phyloP scores from a whole-genome alignment of 2,888 invertebrate genomes.

The Heliothis peltigera region DNA sequence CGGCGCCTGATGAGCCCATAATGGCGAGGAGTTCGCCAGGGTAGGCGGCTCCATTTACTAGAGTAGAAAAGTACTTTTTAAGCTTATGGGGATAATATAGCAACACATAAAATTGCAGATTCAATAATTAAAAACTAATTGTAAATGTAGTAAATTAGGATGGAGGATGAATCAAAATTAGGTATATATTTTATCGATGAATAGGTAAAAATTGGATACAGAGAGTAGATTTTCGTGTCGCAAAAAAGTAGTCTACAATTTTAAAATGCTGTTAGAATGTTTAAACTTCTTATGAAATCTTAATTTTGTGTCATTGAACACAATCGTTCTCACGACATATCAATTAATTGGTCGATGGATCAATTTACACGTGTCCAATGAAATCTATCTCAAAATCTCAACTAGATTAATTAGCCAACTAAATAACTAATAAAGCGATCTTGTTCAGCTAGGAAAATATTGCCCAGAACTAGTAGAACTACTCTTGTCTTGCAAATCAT shows the following conservation, averaged over 20 bases:
- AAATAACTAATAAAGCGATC: too few species aligned
- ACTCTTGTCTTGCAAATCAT: neutral
- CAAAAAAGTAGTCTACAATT: too few species aligned
- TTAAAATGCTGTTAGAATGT: neutral
- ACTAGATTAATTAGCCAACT: neutral
- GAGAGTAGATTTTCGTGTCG: too few species aligned
- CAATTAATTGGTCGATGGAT: neutral
- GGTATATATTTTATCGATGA: too few species aligned
- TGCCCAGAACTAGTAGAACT: neutral
- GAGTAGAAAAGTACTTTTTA: neutral
- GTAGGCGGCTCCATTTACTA: conserved; percentile 95
- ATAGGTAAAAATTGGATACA: too few species aligned
- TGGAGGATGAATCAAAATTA: too few species aligned
- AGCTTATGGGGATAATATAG: too few species aligned
- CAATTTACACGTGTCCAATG: neutral
- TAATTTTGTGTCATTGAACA: neutral
- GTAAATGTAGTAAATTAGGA: too few species aligned
- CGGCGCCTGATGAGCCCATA: conserved; percentile 97
- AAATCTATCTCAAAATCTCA: neutral
- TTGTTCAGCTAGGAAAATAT: neutral
- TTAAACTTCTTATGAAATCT: neutral
- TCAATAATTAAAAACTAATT: too few species aligned
- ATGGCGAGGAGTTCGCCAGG: conserved; percentile 96
- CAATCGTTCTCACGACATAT: neutral
- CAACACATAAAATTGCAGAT: too few species aligned